Base-by-base conservation (phyloP, 30 jellyfish, hydroid and myxozoan genomes). In the Aurelia sp. region DNA sequence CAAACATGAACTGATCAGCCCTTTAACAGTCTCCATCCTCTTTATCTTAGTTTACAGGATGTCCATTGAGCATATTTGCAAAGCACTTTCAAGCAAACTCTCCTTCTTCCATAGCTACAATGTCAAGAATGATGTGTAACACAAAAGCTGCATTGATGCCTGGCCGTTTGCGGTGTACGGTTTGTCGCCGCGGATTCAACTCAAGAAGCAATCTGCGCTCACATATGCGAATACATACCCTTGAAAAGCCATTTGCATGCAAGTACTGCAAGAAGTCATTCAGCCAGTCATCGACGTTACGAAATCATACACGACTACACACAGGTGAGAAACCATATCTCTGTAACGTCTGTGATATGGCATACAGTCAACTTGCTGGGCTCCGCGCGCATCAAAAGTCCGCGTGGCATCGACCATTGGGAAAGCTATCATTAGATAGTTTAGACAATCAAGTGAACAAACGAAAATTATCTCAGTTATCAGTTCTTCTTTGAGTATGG, bases 321-420 rank as follows among this genome's bases (percentile, higher is more conserved):
- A 86, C 98, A 0, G 98, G 98, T 2, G 98, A 92, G 77, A 92
- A 88, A 67, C 98, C 98, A 6, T 92, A 92, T 76, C 66, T 71
- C 40, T 91, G 97, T 79, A 77, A 66, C 75, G 97, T 91, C 12
- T 91, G 97, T 71, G 89, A 91, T 65, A 91, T 91, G 97, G 97
- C 97, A 47, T 91, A 91, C 82, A 82, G 96, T 31, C 97, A 91
- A 74, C 90, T 91, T 30, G 97, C 97, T 5, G 97, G 97, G 52
- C 90, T 91, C 4, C 91, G 97, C 74, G 97, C 97, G 7, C 97
- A 91, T 73, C 97, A 91, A 70, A 91, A 91, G 50, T 82, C 96
- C 76, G 97, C 97, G 7, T 18, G 96, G 27, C 97, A 91, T 65
- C 87, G 97, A 13, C 97, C 97, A 16, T 63, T 71, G 13, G 86